Base-by-base conservation (phyloP, 2,113 vertebrate genomes). In the Dolichallabes microphthalmus region DNA sequence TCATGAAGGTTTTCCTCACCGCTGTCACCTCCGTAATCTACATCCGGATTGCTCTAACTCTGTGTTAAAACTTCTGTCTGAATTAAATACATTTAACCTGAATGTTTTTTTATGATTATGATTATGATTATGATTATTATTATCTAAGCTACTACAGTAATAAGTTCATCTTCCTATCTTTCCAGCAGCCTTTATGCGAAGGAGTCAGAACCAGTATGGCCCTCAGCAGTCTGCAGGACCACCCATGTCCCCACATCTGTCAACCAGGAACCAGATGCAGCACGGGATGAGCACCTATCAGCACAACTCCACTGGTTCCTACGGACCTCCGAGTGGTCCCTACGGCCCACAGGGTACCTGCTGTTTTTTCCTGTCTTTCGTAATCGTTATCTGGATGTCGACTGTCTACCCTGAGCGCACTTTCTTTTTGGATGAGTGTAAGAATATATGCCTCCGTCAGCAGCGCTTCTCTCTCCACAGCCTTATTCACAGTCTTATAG, bases 301-400 rank as follows among this genome's bases (percentile, higher is more conserved):
- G 90, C 97, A 98, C 92, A 95, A 94, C 87, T 95, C 96, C 90
- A 95, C 96, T 69, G 95, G 96, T 90, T 92, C 95, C 87, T 99
- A 97, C 4, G 97, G 96, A 90, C 93, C 96, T 82, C 97, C 97
- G 90, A 96, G 97, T 92, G 94, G 95, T 89, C 97, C 97, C 85
- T 99, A 97, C 87, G 97, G 96, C 93, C 96, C 96, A 88, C 97
- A 97, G 97, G 97, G 98, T 98, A 94, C 45, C 22, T 4, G 10
- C 8, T 22, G 30, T 45, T 45, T 45, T 45, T 22, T 55, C 25
- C 2, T 27, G 11, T 8, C 15, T 35, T 83, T 50, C 25, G 4
- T 61, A 35, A 45, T 75, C 32, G 19, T 50, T 39, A 22, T 13
- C 22, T 52, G 17, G n/a, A 64, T 30, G 55, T 45, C 39, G 27